These are phyloP conservation scores for Megalops atlanticus DNA, from an alignment of 2,113 vertebrate genomes.

Conservation along the genomic window DNA sequence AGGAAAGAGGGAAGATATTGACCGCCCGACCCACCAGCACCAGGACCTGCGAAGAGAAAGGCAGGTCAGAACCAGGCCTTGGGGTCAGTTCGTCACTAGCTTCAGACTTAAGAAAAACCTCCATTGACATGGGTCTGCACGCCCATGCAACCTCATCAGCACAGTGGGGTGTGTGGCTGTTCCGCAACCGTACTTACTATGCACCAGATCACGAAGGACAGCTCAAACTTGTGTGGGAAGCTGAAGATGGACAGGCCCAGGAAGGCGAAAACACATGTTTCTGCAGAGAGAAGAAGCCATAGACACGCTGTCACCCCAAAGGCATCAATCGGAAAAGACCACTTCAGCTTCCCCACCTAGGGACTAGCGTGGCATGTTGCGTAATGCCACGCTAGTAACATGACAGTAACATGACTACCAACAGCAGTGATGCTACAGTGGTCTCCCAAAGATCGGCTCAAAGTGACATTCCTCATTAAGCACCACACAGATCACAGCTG, in stretches of 20 bases:
- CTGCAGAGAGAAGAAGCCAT: slow-evolving; percentile 69
- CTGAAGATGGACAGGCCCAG: slow-evolving; percentile 98
- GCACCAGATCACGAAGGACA: slow-evolving; percentile 99
- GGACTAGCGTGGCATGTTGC: not conserved
- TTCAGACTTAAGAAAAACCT: no score
- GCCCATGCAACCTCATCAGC: no score
- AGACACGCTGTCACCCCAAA: slow-evolving; percentile 30
- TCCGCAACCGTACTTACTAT: slow-evolving; percentile 79
- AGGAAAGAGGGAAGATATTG: slow-evolving; percentile 96
- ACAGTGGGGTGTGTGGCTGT: not conserved
- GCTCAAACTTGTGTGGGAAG: slow-evolving; percentile 98
- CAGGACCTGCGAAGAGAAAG: slow-evolving; percentile 74
- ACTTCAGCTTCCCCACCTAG: not conserved
- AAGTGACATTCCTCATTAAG: not conserved
- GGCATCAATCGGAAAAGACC: not conserved
- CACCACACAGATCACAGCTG: not conserved
- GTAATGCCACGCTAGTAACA: no score
- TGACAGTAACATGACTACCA: not conserved
- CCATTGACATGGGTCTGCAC: no score
- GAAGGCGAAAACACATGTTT: slow-evolving; percentile 97
- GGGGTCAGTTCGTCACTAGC: not conserved
- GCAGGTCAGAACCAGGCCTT: not conserved
- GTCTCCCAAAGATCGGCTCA: not conserved
- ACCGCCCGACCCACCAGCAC: slow-evolving; percentile 91
- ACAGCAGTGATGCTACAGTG: not conserved